Evolutionary conservation across 2,888 invertebrate genomes (phyloP).

Genomic region (Thyatira batis): DNA sequence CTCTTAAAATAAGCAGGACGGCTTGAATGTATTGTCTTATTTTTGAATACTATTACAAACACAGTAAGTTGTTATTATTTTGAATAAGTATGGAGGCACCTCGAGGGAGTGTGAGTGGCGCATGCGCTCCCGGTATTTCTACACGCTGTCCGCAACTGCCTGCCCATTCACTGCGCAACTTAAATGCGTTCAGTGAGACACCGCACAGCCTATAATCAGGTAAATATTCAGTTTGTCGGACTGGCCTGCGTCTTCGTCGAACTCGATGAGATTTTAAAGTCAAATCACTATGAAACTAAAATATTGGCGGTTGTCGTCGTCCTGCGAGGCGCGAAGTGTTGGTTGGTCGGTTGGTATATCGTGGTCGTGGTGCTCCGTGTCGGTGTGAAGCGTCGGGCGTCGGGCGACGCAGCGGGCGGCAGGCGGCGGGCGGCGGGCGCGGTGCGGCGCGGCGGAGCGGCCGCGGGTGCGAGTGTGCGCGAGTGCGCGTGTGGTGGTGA

Average conservation of each 20-base stretch:
- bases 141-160: no score
- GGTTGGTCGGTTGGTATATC: conserved; percentile 24
- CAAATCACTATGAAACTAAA: conserved; percentile 75
- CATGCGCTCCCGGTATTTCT: conserved; percentile 67
- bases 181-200: conserved; percentile 55
- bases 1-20: no score
- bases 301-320: conserved; percentile 63
- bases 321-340: conserved; percentile 37
- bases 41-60: not conserved
- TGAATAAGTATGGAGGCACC: conserved; percentile 41
- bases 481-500: conserved; percentile 72
- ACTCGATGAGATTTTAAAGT: conserved; percentile 73
- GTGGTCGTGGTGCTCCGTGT: conserved; percentile 36
- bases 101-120: conserved; percentile 64
- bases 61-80: conserved; percentile 15
- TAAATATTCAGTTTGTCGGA: conserved; percentile 65
- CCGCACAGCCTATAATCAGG: conserved; percentile 52
- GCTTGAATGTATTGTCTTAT: not conserved
- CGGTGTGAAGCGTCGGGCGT: conserved; percentile 26
- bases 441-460: conserved; percentile 37
- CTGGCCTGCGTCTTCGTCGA: conserved; percentile 55
- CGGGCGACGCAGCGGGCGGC: conserved; percentile 37
- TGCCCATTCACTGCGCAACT: conserved; percentile 76
- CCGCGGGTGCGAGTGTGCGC: conserved; percentile 57
- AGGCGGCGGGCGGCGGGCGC: conserved; percentile 19